Base-by-base conservation (phyloP, 2,888 invertebrate genomes). In the Hyppa rectilinea region DNA sequence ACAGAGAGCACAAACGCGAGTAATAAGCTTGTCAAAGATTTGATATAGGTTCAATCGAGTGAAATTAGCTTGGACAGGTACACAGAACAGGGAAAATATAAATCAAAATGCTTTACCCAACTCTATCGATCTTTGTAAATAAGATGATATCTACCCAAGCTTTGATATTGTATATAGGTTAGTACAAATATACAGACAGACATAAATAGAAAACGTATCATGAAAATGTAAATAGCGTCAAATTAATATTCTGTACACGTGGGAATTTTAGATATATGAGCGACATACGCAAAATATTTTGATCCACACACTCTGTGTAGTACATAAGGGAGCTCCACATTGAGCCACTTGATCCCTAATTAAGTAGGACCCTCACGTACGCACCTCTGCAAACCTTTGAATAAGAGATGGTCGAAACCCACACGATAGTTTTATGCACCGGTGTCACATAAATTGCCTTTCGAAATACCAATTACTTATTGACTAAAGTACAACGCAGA, bases 281-380 rank as follows among this genome's bases (percentile, higher is more conserved):
- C 74, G 75, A 79, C 72, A 78, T 83, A 81, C 69, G 73, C 59
- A 79, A 74, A 79, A 84, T 79, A 83, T 85, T 82, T 79, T 70
- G 79, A 81, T 83, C 71, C 64, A 72, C 58, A 66, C 60, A 68
- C 55, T 58, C 20, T 3, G 40, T 56, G 69, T 59, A 63, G 68
- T 81, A 71, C 52, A 66, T 38, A 52, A 55, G 56, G 31, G 47
- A 14, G 82, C 74, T 78, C 78, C 62, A 77, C 85, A 82, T 87
- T 80, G 81, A 87, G 84, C 85, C 83, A 82, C 85, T 87, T 88
- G 85, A 90, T 90, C 91, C 90, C 87, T 90, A 91, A 93, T 93
- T 92, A 91, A 86, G 82, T 82, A 83, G 85, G 81, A 77, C 84
- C 85, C 89, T 90, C 93, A 93, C 92, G 93, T 92, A 85, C 88